A percentile compares a stretch with the other conserved stretches of the same genome.
Conservation (phyloP, 1,140 invertebrate species). For the Eriosoma lanigerum region DNA sequence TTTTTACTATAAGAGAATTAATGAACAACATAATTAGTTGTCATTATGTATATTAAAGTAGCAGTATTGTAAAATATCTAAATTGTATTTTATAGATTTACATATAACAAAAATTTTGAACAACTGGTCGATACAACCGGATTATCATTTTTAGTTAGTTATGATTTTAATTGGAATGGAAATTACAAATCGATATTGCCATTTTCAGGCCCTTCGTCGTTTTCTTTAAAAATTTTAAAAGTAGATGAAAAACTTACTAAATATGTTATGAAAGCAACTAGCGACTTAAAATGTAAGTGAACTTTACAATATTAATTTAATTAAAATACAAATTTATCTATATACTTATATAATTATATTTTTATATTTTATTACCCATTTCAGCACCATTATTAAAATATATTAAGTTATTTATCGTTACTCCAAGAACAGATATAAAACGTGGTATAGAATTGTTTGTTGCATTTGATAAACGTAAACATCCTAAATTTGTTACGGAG, state of each 20-base stretch:
- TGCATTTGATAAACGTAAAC: background rate
- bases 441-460: background rate
- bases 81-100: constrained; percentile 19
- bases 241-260: constrained; percentile 7
- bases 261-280: background rate
- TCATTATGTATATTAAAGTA: background rate
- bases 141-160: background rate
- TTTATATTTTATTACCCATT: too few relatives aligned
- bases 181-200: background rate
- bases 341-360: too few relatives aligned
- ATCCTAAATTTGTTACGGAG: background rate
- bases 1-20: background rate
- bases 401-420: background rate
- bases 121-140: background rate
- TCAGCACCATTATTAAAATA: background rate
- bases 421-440: background rate
- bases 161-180: constrained; percentile 4
- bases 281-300: background rate
- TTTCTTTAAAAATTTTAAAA: constrained; percentile 41
- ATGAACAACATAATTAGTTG: too few relatives aligned
- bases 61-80: constrained; percentile 16
- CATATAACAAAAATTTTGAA: background rate
- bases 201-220: background rate
- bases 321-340: too few relatives aligned
- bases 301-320: background rate